phyloP scores from a whole-genome alignment of 1,140 invertebrate genomes.

The Aphidius gifuensis region DNA sequence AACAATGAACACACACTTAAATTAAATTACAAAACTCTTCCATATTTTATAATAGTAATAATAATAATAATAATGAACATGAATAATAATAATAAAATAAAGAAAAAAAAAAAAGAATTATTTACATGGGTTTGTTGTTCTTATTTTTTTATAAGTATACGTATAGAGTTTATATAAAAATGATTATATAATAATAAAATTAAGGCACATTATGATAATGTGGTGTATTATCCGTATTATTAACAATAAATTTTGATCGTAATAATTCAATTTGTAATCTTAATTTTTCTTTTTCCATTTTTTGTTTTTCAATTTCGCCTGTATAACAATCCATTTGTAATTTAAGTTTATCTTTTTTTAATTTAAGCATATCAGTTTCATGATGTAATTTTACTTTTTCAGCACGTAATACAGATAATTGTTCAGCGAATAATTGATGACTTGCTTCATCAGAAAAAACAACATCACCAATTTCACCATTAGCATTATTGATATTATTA shows the following conservation, averaged over 20 bases:
- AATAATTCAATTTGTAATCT: slow-evolving; percentile 48
- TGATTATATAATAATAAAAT: slow-evolving; percentile 10
- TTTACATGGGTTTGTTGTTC: no score
- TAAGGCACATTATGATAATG: slow-evolving; percentile 50
- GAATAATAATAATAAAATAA: no score
- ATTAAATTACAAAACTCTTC: no score
- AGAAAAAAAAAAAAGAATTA: no score
- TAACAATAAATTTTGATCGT: slow-evolving; percentile 46
- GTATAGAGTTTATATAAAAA: no score
- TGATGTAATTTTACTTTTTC: slow-evolving; percentile 45
- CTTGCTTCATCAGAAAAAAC: slow-evolving; percentile 40
- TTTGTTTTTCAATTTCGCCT: slow-evolving; percentile 45
- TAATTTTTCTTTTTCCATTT: slow-evolving; percentile 50
- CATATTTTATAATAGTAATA: no score
- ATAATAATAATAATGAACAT: no score
- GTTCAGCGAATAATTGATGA: slow-evolving; percentile 44
- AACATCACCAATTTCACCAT: slow-evolving; percentile 25
- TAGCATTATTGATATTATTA: slow-evolving; percentile 6
- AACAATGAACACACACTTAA: no score
- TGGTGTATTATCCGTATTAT: slow-evolving; percentile 44
- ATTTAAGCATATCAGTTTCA: slow-evolving; percentile 48
- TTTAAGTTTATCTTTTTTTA: slow-evolving; percentile 45
- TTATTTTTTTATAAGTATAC: no score
- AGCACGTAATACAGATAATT: slow-evolving; percentile 43
- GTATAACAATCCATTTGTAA: slow-evolving; percentile 44